Percentiles rank a stretch among this genome's conserved stretches.
phyloP scores from a whole-genome alignment of 2,888 invertebrate genomes.

The Blastobasis adustella region DNA sequence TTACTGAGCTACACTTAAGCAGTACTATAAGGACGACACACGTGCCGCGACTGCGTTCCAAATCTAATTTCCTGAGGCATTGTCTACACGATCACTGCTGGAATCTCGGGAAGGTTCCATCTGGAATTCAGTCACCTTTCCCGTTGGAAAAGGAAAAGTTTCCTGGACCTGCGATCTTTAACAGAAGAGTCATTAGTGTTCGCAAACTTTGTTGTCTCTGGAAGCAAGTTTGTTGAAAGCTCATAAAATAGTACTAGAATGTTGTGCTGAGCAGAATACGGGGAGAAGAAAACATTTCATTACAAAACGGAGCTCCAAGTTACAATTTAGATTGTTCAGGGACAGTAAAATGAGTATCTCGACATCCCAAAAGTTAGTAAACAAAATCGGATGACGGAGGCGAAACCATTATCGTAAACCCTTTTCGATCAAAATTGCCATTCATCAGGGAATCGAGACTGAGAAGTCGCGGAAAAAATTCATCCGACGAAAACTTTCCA shows the following conservation, averaged over 20 bases:
- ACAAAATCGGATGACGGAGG: background rate
- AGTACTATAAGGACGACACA: slow-evolving; percentile 17
- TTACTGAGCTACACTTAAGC: background rate
- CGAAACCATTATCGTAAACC: background rate
- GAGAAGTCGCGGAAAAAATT: slow-evolving; percentile 2
- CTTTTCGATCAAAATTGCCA: slow-evolving; percentile 5
- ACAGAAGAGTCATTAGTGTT: background rate
- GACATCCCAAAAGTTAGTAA: background rate
- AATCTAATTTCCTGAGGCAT: slow-evolving; percentile 63
- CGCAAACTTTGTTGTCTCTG: background rate
- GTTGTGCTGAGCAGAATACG: background rate
- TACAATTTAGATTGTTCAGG: background rate
- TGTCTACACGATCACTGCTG: slow-evolving; percentile 41
- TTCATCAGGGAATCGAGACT: slow-evolving; percentile 7
- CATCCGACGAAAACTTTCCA: slow-evolving; percentile 30
- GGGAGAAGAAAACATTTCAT: background rate
- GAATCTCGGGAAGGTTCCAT: slow-evolving; percentile 13
- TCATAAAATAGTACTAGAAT: too few relatives aligned
- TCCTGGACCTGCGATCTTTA: background rate
- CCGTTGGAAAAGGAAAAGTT: background rate
- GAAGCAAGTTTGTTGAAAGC: too few relatives aligned
- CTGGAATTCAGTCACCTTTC: slow-evolving; percentile 8
- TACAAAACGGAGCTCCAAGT: background rate
- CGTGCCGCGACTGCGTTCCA: slow-evolving; percentile 51
- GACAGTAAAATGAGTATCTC: background rate